Base-by-base conservation (phyloP, 1,140 invertebrate species). In the Drosophila nigromelanica region DNA sequence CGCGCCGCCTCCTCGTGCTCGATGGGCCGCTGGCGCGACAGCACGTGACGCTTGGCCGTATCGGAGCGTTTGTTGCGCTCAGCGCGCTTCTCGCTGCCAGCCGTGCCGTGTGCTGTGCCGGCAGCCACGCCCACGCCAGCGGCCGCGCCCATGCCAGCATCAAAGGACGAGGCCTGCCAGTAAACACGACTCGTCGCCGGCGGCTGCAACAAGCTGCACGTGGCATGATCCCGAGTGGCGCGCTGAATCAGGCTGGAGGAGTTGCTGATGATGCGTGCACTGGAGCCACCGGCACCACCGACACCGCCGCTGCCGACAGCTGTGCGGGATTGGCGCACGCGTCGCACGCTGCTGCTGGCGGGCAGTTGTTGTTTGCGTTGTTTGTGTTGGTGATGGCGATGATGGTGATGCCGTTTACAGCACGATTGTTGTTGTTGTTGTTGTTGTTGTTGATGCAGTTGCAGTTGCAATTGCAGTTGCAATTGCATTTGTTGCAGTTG, bases 11-110 rank as follows among this genome's bases (percentile, higher is more conserved):
- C 94, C 63, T 95, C 95, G 64, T 95, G 94, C 6, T 95, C 94
- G 14, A 97, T 94, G 58, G 95, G 95, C 54, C 94, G 94, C 81
- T 97, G 96, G 12, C 96, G 92, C 5, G 94, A 92, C n/a, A 97
- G 92, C 37, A 96, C 94, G 83, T 96, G 96, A 14, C 96, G 92
- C 27, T 95, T 94, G 10, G 95, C 95, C 35, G 95, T 96, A 56
- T 95, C 94, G 3, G 94, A 95, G 30, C 93, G 87, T 47, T 89
- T 91, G 11, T 92, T 92, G 37, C 92, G 81, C 48, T 91, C 90
- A 0, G 67, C 80, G 4, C 83, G 85, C 42, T 89, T 89, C 33
- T 89, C 83, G 1, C 66, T 63, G 18, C 76, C 43, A 93, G 76
- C 71, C 4, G 66, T 7, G n/a, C 35, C 47, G 33, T 63, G 50